Evolutionary conservation across 2,797 vertebrate genomes (phyloP).

Genomic region (Xiphorhynchus erythropygius): DNA sequence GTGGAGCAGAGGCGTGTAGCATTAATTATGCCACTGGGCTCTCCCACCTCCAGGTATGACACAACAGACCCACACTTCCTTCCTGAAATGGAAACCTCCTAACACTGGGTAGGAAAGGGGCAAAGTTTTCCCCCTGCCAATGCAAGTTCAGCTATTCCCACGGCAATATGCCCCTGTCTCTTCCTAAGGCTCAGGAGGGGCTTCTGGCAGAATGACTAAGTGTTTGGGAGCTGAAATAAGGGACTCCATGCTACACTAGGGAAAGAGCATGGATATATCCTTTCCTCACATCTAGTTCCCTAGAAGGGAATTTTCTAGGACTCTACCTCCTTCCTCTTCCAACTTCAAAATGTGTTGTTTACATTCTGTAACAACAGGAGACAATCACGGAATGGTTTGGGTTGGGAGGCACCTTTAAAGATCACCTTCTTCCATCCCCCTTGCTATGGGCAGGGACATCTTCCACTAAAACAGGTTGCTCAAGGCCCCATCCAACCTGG

Average conservation of each 20-base stretch:
- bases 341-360: not conserved
- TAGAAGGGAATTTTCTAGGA: not conserved
- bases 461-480: not conserved
- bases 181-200: not conserved
- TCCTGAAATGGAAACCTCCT: slow-evolving; percentile 60
- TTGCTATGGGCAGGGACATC: not conserved
- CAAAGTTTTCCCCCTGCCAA: not conserved
- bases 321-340: not conserved
- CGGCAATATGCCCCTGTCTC: not conserved
- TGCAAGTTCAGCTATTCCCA: not conserved
- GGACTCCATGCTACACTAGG: not conserved
- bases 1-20: slow-evolving; percentile 43
- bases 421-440: not conserved
- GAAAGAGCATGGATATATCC: not conserved
- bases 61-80: slow-evolving; percentile 40
- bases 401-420: not conserved
- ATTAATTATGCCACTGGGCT: slow-evolving; percentile 21
- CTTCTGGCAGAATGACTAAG: not conserved
- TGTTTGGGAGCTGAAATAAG: not conserved
- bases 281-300: not conserved
- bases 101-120: not conserved
- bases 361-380: not conserved
- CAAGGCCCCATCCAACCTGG: not conserved
- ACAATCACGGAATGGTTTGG: not conserved
- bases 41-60: slow-evolving; percentile 34